Evolutionary conservation across 2,888 invertebrate species (phyloP), one percentile per base, ranked within the genome.

Genomic region (Zele albiditarsus): DNA sequence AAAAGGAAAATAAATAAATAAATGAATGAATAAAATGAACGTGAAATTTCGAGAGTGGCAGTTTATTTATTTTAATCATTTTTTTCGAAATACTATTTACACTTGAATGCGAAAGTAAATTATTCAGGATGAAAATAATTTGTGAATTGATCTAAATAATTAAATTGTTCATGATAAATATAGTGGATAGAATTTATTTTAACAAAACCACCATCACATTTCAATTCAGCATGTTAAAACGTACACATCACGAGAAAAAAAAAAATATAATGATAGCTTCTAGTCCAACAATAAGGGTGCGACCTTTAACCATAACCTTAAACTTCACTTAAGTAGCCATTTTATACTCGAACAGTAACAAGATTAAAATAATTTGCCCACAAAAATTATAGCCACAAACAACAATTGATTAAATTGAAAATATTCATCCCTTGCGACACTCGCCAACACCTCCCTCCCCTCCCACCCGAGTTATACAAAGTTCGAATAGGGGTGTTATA

Each of bases 401-500:
- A 53, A 20, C 20, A 53, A 53, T 53, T 53, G 53, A 53, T 53
- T 53, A 53, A 53, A 53, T 53, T 53, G 20, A 20, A 53, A 53
- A 53, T 53, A 53, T 53, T 53, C n/a, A 53, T 20, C 8, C n/a
- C 20, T 20, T 6, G 6, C 20, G 4, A 6, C 20, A 46, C 14
- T 16, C 5, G 4, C 4, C n/a, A 0, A 46, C 46, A 46, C 46
- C 46, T 14, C 46, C 53, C 33, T 33, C 42, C 42, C 12, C 12
- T 12, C 10, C 12, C 12, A 6, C 42, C 20, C 53, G 0, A 53
- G 53, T 53, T 53, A 53, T 53, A 53, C 20, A 53, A 53, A 53
- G 20, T 53, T 53, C 53, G 8, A 70, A 27, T 46, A 12, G 62
- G 42, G 63, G 71, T 49, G 27, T 60, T 60, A n/a, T 38, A 58